phyloP scores from a whole-genome alignment of 1,140 invertebrate genomes.

The Cherax destructor region DNA sequence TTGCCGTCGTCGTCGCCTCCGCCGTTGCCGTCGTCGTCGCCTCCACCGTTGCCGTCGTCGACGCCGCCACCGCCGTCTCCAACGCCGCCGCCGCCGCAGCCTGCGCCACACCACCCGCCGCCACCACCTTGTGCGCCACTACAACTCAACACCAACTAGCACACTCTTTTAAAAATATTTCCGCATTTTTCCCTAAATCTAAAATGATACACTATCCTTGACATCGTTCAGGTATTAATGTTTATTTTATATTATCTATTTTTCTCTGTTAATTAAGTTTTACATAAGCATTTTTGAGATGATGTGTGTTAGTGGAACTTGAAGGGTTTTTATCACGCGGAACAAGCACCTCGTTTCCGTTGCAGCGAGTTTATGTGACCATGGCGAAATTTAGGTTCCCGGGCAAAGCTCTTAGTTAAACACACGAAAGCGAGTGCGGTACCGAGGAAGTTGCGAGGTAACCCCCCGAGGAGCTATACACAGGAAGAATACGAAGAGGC shows the following conservation, averaged over 20 bases:
- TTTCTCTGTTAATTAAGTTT: background rate
- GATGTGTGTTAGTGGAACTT: slow-evolving; percentile 36
- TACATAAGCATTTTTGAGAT: background rate
- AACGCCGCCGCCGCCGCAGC: too few relatives aligned
- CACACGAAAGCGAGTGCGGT: slow-evolving; percentile 73
- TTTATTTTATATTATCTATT: background rate
- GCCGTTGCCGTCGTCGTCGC: too few relatives aligned
- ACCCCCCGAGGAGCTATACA: slow-evolving; percentile 71
- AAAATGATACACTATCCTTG: too few relatives aligned
- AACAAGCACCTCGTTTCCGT: slow-evolving; percentile 51
- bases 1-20: too few relatives aligned
- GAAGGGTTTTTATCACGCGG: slow-evolving; percentile 64
- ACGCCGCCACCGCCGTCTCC: too few relatives aligned
- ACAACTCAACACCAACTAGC: background rate
- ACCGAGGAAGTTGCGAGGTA: slow-evolving; percentile 71
- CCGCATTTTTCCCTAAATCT: background rate
- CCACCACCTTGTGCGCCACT: background rate
- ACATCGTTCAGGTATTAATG: background rate
- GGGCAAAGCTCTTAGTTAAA: slow-evolving; percentile 73
- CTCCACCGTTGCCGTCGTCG: too few relatives aligned
- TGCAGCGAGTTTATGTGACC: slow-evolving; percentile 52
- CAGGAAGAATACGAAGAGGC: slow-evolving; percentile 73
- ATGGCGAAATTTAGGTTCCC: slow-evolving; percentile 73
- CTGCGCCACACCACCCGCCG: background rate
- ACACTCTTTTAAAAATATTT: slow-evolving; percentile 22